Evolutionary conservation across 1,140 invertebrate species (phyloP).

Genomic region (Heliconius himera): DNA sequence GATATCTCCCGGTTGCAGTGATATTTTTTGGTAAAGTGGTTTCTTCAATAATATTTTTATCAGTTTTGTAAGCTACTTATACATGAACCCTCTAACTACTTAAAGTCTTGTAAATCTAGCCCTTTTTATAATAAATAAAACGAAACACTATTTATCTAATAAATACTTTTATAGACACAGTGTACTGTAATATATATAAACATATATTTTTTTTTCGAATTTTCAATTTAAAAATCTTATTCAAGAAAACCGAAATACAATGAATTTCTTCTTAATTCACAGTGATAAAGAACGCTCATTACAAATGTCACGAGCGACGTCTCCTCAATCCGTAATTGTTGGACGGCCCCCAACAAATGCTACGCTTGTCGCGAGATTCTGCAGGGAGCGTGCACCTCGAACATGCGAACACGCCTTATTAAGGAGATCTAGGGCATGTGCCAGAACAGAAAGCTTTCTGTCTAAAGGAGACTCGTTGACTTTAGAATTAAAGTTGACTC

Average conservation of each 20-base stretch:
- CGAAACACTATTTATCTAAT: too few species aligned
- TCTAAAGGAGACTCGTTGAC: conserved; percentile 90
- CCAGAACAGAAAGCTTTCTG: conserved; percentile 91
- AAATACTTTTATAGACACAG: too few species aligned
- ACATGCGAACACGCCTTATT: conserved; percentile 90
- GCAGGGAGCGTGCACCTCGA: conserved; percentile 88
- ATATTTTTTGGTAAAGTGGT: conserved; percentile 87
- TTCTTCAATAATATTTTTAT: background rate
- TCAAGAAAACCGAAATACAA: background rate
- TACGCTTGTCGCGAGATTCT: conserved; percentile 89
- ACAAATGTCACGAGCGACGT: conserved; percentile 76
- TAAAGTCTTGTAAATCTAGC: too few species aligned
- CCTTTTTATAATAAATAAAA: too few species aligned
- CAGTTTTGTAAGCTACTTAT: background rate
- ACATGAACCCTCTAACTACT: too few species aligned
- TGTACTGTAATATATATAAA: too few species aligned
- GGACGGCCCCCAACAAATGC: conserved; percentile 84
- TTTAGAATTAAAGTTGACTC: conserved; percentile 88
- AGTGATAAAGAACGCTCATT: conserved; percentile 77
- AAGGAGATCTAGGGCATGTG: conserved; percentile 85
- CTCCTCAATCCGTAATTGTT: conserved; percentile 75
- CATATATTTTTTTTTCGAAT: background rate
- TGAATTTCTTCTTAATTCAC: background rate
- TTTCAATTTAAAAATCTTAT: background rate
- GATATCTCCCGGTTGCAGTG: conserved; percentile 89